Conservation (phyloP, 2,888 invertebrate genomes). For the Periphyllus acericola region DNA sequence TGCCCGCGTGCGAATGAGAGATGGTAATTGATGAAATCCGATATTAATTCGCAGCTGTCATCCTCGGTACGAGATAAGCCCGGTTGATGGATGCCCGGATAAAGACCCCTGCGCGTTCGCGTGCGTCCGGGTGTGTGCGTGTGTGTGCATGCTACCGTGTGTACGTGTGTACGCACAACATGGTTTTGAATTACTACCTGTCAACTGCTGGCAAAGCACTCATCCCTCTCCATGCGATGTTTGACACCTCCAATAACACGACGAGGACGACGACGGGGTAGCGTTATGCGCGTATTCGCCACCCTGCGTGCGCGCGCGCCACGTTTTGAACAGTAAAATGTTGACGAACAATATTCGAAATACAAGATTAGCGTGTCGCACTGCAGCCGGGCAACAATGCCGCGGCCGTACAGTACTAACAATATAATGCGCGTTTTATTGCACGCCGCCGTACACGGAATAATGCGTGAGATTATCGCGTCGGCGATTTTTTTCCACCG, state of each 20-base stretch:
- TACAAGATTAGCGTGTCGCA: neutral
- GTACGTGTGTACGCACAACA: neutral
- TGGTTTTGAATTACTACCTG: constrained; percentile 61
- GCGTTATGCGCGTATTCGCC: neutral
- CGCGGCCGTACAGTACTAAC: neutral
- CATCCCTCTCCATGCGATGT: constrained; percentile 33
- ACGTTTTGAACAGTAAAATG: neutral
- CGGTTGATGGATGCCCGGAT: constrained; percentile 59
- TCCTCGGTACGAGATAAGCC: constrained; percentile 60
- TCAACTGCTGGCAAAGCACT: constrained; percentile 60
- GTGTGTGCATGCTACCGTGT: neutral
- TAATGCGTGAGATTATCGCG: neutral
- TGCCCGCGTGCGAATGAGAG: constrained; percentile 7
- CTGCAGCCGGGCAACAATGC: neutral
- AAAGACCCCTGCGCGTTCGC: constrained; percentile 43
- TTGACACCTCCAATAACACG: constrained; percentile 56
- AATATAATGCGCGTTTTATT: neutral
- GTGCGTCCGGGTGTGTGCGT: neutral
- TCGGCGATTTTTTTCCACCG: neutral
- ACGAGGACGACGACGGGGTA: neutral
- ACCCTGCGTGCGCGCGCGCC: neutral
- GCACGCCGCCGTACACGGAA: neutral
- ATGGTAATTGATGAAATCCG: constrained; percentile 62
- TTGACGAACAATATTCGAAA: neutral
- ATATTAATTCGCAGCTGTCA: constrained; percentile 62